Evolutionary conservation across 2,797 vertebrate species (phyloP).

Genomic region (Premnoplex brunnescens): DNA sequence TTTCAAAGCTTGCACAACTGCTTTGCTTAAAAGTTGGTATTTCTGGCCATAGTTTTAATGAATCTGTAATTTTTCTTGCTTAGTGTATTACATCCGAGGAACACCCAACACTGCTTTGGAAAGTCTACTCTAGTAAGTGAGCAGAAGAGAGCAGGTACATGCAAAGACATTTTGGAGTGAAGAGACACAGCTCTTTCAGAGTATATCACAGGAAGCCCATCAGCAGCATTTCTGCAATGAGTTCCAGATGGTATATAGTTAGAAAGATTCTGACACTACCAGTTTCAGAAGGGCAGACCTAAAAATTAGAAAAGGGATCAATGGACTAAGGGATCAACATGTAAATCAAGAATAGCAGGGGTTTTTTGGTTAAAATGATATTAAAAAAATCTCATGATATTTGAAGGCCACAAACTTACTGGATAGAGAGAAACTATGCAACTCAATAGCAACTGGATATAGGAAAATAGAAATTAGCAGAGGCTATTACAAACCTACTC

Average conservation of each 20-base stretch:
- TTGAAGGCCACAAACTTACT: not conserved
- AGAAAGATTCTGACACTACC: not conserved
- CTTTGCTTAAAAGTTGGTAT: not conserved
- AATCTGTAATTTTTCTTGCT: not conserved
- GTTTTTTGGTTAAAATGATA: not conserved
- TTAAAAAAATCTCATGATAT: not conserved
- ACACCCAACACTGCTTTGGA: not conserved
- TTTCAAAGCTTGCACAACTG: not conserved
- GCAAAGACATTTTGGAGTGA: not conserved
- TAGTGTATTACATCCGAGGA: not conserved
- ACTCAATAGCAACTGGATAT: not conserved
- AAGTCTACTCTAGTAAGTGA: not conserved
- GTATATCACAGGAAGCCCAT: not conserved
- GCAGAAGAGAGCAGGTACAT: not conserved
- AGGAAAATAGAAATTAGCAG: not conserved
- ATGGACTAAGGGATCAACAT: not conserved
- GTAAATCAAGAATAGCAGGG: not conserved
- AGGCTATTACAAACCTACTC: not conserved
- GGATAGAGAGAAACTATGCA: not conserved
- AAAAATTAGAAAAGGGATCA: not conserved
- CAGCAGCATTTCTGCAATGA: not conserved
- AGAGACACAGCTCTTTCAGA: not conserved
- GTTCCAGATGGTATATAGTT: not conserved
- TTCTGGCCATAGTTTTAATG: not conserved
- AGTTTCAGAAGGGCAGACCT: not conserved